Percentiles rank a stretch among this genome's conserved stretches.
phyloP scores from a whole-genome alignment of 92 coral and sea anemone species.

The Umimayanthus chanpuru region DNA sequence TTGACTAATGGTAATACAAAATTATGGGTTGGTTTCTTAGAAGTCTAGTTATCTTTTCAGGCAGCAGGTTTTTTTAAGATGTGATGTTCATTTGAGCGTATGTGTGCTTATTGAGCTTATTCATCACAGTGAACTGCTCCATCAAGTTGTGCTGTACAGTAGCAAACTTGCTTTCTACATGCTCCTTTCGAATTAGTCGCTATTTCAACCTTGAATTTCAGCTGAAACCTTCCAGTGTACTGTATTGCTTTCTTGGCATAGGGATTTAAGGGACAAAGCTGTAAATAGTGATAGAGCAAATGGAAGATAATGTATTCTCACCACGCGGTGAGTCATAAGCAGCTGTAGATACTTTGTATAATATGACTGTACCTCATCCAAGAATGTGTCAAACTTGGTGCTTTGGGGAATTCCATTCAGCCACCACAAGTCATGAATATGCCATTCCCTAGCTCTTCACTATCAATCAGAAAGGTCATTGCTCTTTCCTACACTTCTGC shows the following conservation, averaged over 20 bases:
- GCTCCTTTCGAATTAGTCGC: not conserved
- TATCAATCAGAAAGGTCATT: not conserved
- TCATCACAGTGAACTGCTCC: no score
- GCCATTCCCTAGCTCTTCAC: not conserved
- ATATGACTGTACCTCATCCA: not conserved
- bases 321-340: slow-evolving; percentile 17
- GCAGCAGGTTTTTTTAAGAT: no score
- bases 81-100: no score
- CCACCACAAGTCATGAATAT: not conserved
- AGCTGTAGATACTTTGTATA: not conserved
- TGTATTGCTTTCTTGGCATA: slow-evolving; percentile 7
- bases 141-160: no score
- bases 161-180: not conserved
- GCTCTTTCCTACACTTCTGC: slow-evolving; percentile 7
- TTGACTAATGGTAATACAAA: no score
- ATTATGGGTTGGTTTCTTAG: no score
- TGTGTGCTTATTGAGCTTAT: no score
- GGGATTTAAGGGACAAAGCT: slow-evolving; percentile 7
- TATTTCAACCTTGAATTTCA: slow-evolving; percentile 22
- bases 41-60: no score
- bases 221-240: slow-evolving; percentile 30
- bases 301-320: slow-evolving; percentile 14
- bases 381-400: not conserved
- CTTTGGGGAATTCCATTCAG: not conserved
- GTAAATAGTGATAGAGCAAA: slow-evolving; percentile 15